phyloP scores from a whole-genome alignment of 2,113 vertebrate genomes.

The Thomomys bottae region DNA sequence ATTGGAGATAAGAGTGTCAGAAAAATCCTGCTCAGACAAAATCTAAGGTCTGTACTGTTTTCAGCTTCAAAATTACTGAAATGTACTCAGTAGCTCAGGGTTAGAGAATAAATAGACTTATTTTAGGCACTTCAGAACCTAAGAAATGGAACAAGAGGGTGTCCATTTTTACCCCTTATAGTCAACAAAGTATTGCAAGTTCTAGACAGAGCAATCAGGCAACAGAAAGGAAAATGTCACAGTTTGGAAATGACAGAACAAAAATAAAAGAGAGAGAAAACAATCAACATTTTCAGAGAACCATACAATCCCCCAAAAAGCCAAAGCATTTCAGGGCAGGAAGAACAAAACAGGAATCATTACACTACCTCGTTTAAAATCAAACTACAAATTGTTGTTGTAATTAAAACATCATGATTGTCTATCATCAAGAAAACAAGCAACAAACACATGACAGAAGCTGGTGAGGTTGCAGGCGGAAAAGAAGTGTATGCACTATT shows the following conservation, averaged over 20 bases:
- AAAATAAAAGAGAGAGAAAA: no score
- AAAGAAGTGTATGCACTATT: not conserved
- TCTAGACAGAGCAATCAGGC: not conserved
- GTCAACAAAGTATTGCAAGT: not conserved
- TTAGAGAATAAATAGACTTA: conserved; percentile 16
- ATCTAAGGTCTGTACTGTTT: not conserved
- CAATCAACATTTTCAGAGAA: not conserved
- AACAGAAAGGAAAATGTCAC: not conserved
- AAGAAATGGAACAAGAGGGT: not conserved
- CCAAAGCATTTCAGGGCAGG: not conserved
- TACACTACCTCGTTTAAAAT: not conserved
- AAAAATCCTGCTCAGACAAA: not conserved
- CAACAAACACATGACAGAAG: not conserved
- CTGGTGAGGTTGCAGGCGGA: not conserved
- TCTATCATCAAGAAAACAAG: not conserved
- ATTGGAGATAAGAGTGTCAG: no score
- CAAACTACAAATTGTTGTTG: not conserved
- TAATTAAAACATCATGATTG: not conserved
- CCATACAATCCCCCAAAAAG: not conserved
- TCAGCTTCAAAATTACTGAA: conserved; percentile 14
- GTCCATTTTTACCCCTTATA: not conserved
- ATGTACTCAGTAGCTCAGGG: not conserved
- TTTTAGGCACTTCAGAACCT: not conserved
- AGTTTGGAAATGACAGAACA: no score
- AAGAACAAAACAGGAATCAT: not conserved